Conservation (phyloP, 2,113 vertebrate species). For the Bambusicola thoracicus region DNA sequence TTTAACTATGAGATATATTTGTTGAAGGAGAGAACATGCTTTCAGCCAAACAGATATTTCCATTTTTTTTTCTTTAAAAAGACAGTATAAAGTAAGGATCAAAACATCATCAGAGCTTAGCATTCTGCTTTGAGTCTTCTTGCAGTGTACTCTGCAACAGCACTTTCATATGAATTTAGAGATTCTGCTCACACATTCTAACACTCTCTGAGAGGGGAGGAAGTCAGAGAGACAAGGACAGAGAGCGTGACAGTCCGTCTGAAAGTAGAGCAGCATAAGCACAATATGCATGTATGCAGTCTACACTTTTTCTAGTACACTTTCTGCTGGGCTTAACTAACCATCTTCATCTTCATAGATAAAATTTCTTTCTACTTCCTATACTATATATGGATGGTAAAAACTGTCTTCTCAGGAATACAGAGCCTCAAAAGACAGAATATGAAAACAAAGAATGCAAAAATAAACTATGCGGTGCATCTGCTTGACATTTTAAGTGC, state of each 20-base stretch:
- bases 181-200: constrained; percentile 27
- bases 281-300: not conserved
- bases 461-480: not conserved
- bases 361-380: not conserved
- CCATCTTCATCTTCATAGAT: not conserved
- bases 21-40: not conserved
- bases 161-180: not conserved
- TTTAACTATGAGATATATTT: not conserved
- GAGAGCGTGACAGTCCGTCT: not conserved
- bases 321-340: not conserved
- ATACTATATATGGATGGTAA: not conserved
- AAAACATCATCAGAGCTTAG: not conserved
- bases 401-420: not conserved
- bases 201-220: not conserved
- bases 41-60: not conserved
- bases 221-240: constrained; percentile 45
- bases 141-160: not conserved
- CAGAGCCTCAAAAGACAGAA: not conserved
- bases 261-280: not conserved
- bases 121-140: not conserved
- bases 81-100: not conserved
- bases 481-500: not conserved
- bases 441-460: not conserved
- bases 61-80: not conserved
- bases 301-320: not conserved